Base-by-base conservation (phyloP, 2,888 invertebrate species). In the Troglohyphantes excavatus region DNA sequence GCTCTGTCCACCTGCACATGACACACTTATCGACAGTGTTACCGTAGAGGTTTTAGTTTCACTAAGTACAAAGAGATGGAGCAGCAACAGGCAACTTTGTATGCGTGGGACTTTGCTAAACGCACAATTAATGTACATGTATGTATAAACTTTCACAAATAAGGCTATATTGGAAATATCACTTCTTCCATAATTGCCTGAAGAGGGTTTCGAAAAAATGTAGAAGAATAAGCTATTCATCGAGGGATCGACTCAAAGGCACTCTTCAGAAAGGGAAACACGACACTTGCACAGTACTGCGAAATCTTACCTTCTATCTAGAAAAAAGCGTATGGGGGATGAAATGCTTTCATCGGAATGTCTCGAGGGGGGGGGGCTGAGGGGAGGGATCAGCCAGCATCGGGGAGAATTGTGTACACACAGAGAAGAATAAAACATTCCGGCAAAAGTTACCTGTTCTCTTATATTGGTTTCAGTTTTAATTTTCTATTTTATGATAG, bases 221-320 rank as follows among this genome's bases (percentile, higher is more conserved):
- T 82, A 82, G 67, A 82, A 82, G 82, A 82, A 82, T 70, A 70
- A 82, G 81, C 81, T 81, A 63, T 81, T 33, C 33, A n/a, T n/a
- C n/a, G n/a, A n/a, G n/a, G n/a, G n/a, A n/a, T n/a, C n/a, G n/a
- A 9, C 33, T 33, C 33, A 9, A 33, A 33, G 33, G 33, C 33
- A 33, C 33, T 33, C 21, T 29, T 70, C 21, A 39, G 21, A 70
- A 39, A 19, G 9, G 43, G 13, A 53, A 23, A 26, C 0, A 26
- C 0, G 26, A 53, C 21, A 6, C 23, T 73, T 2, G 23, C 39
- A 43, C 17, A 65, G 23, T 9, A 23, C 3, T 33, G 59, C 67
- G 26, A 82, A 59, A 68, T 43, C 59, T 46, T 70, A 65, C 23
- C 26, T 65, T 13, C 17, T 2, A 13, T 23, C 26, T 65, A 26